Conservation (phyloP, 2,113 vertebrate species). For the Climacteris rufus region DNA sequence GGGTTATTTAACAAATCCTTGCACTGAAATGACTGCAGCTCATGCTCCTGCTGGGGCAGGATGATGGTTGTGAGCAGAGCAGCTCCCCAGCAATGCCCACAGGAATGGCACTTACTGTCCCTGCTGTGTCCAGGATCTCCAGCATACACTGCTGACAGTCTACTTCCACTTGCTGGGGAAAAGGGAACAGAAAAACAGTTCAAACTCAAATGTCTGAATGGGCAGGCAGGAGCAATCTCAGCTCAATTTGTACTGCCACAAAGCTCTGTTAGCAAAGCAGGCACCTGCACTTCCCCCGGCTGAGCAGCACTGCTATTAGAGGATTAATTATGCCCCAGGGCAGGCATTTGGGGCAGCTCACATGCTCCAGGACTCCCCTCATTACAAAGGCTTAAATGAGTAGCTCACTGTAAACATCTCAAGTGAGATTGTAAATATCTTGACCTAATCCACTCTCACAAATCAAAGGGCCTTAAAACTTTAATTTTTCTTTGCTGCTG, state of each 20-base stretch:
- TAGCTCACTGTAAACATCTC: neutral
- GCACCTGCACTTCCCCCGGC: neutral
- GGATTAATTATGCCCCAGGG: neutral
- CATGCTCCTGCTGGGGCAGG: neutral
- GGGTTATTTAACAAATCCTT: neutral
- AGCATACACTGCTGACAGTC: constrained; percentile 99
- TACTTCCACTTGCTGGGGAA: constrained; percentile 94
- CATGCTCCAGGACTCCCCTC: neutral
- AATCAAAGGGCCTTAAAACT: neutral
- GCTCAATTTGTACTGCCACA: neutral
- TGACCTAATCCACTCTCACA: neutral
- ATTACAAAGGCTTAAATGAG: neutral
- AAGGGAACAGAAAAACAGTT: neutral
- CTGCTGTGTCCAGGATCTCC: constrained; percentile 98
- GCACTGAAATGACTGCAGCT: neutral
- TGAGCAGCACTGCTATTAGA: neutral
- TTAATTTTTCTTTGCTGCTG: neutral
- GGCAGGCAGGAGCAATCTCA: neutral
- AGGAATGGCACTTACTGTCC: constrained; percentile 85
- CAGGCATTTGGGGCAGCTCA: neutral
- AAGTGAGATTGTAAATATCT: neutral
- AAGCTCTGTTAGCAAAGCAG: neutral
- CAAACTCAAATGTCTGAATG: neutral
- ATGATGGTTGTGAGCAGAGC: neutral
- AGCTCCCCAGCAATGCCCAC: neutral